phyloP scores from a whole-genome alignment of 30 jellyfish, hydroid and myxozoan species.

The Turritopsis dohrnii region DNA sequence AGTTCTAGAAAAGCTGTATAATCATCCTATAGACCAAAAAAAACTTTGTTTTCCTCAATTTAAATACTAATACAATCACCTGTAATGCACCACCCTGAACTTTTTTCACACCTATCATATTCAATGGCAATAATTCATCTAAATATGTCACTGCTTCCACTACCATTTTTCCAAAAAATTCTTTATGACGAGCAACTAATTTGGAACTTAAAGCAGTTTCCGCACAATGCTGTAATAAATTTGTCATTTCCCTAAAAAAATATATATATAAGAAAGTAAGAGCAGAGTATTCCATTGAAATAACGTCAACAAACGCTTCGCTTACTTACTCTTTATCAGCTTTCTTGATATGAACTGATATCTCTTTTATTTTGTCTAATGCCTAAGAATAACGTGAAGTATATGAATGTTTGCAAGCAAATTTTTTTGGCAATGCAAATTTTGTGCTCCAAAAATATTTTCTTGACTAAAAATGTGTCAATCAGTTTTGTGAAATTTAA shows the following conservation, averaged over 20 bases:
- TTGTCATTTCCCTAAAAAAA: slow-evolving; percentile 79
- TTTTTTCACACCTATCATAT: slow-evolving; percentile 96
- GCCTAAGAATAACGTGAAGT: not conserved
- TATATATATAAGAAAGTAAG: no score
- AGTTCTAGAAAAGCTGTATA: no score
- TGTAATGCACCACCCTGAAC: slow-evolving; percentile 95
- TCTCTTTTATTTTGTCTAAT: slow-evolving; percentile 26
- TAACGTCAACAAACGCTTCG: not conserved
- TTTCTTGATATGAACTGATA: slow-evolving; percentile 79
- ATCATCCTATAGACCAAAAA: no score
- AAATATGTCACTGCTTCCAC: slow-evolving; percentile 91
- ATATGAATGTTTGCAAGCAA: not conserved
- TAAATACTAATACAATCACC: slow-evolving; percentile 31
- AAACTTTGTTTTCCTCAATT: not conserved
- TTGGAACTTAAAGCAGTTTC: slow-evolving; percentile 95
- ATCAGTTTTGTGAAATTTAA: no score
- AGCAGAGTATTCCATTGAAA: no score
- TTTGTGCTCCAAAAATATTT: no score
- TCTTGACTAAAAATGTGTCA: no score
- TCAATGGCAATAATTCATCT: slow-evolving; percentile 88
- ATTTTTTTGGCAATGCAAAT: no score
- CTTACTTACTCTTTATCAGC: slow-evolving; percentile 79
- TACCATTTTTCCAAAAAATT: slow-evolving; percentile 83
- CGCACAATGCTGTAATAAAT: slow-evolving; percentile 87
- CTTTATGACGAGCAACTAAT: slow-evolving; percentile 88